A percentile compares a stretch with the other conserved stretches of the same genome.
Evolutionary conservation across 2,888 invertebrate genomes (phyloP).

Genomic region (Carabus problematicus): DNA sequence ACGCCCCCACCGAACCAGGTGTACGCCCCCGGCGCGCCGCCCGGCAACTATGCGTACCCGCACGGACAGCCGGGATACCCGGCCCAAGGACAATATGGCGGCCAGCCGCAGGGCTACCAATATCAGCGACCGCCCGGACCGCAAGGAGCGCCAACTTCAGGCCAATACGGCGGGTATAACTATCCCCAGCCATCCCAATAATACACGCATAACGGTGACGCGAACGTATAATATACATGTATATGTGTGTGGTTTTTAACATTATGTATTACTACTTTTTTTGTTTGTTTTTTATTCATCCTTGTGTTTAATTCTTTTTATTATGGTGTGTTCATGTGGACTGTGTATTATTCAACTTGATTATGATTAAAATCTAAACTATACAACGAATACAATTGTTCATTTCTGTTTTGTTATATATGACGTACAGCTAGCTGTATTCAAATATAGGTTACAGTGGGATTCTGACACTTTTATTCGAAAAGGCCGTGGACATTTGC

Average conservation of each 20-base stretch:
- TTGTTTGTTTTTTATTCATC: conserved; percentile 42
- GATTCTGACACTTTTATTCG: too few species aligned
- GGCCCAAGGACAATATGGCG: conserved; percentile 66
- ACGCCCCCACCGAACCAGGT: conserved; percentile 58
- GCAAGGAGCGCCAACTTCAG: conserved; percentile 75
- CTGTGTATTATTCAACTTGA: conserved; percentile 34
- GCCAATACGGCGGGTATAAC: conserved; percentile 74
- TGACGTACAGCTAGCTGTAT: neutral
- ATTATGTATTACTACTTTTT: conserved; percentile 24
- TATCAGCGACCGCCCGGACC: conserved; percentile 71
- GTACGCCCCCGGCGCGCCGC: conserved; percentile 50
- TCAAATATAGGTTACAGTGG: neutral
- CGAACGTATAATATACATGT: neutral
- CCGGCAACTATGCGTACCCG: conserved; percentile 61
- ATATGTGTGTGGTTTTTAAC: conserved; percentile 17
- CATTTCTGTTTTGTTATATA: conserved; percentile 18
- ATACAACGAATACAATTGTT: too few species aligned
- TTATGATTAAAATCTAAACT: conserved; percentile 34
- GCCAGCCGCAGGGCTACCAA: conserved; percentile 69
- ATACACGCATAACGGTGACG: conserved; percentile 46
- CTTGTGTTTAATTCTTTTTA: neutral
- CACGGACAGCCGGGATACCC: conserved; percentile 67
- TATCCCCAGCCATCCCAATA: conserved; percentile 80
- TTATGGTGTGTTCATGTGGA: neutral
- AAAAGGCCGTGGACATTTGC: too few species aligned